phyloP scores from a whole-genome alignment of 2,797 vertebrate species.

The Lacerta bilineata region DNA sequence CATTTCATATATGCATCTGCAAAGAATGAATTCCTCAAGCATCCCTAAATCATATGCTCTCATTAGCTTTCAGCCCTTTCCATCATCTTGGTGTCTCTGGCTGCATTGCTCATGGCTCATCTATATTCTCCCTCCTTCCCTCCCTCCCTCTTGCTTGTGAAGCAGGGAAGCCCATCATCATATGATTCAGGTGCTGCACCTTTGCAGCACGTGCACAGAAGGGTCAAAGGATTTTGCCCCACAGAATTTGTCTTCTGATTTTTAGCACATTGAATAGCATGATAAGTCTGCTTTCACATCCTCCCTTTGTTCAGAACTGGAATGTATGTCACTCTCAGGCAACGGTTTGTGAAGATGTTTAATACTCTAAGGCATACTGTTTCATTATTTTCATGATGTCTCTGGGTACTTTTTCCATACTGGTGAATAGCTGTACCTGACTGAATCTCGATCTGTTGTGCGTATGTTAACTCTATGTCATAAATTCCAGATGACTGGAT shows the following conservation, averaged over 20 bases:
- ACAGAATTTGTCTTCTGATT: background rate
- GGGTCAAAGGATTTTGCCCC: background rate
- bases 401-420: conserved; percentile 18
- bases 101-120: background rate
- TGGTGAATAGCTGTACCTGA: background rate
- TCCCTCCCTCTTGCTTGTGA: background rate
- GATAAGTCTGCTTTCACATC: conserved; percentile 14
- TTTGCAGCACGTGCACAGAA: background rate
- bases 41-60: background rate
- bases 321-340: background rate
- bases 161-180: accelerated
- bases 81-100: background rate
- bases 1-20: background rate
- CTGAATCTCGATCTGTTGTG: background rate
- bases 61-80: background rate
- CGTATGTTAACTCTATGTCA: background rate
- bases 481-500: conserved; percentile 20
- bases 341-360: conserved; percentile 35
- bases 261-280: background rate
- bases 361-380: background rate
- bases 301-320: background rate
- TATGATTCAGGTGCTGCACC: background rate
- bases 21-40: background rate
- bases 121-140: background rate
- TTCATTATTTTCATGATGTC: background rate